Evolutionary conservation across 2,888 invertebrate genomes (phyloP), one percentile per base, ranked within the genome.

Genomic region (Aphidius colemani): DNA sequence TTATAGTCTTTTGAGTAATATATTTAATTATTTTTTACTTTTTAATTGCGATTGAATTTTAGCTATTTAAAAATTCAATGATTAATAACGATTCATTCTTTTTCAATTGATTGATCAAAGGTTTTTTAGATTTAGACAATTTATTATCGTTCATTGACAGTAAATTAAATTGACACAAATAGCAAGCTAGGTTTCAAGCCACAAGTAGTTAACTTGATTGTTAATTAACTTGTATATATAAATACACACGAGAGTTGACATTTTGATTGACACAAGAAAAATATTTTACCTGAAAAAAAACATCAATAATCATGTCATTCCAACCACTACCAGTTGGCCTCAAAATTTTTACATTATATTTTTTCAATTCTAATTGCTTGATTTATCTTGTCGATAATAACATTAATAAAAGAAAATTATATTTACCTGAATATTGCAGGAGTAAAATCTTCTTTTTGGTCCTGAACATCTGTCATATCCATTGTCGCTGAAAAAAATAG

Each of bases 341-440:
- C 5, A 10, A 53, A n/a, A n/a, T n/a, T n/a, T n/a, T n/a, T n/a
- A n/a, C n/a, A n/a, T n/a, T n/a, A n/a, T n/a, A 53, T 30, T 30
- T 30, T 30, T 30, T 30, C 0, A 30, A 30, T 30, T 30, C 4
- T 30, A 5, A 30, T 30, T 30, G 0, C 30, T 13, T 50, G 11
- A 50, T 50, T 50, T 50, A 18, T 18, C 13, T 13, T 30, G 30
- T 51, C 1, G 1, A 39, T 18, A 58, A 46, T 30, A 46, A 9
- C 7, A 41, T 41, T 43, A 60, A 41, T 10, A 10, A 46, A 46
- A 45, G 6, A 18, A 7, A 11, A 13, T 43, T 11, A 39, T 46
- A 76, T 82, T 82, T 78, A 90, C 89, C 84, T 95, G 94, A 51
- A 94, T 91, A 79, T 95, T 93, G 81, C 97, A 97, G 18, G 96